These are phyloP conservation scores for Catonia carolina DNA, from an alignment of 2,888 invertebrate species.

Conservation along the genomic window DNA sequence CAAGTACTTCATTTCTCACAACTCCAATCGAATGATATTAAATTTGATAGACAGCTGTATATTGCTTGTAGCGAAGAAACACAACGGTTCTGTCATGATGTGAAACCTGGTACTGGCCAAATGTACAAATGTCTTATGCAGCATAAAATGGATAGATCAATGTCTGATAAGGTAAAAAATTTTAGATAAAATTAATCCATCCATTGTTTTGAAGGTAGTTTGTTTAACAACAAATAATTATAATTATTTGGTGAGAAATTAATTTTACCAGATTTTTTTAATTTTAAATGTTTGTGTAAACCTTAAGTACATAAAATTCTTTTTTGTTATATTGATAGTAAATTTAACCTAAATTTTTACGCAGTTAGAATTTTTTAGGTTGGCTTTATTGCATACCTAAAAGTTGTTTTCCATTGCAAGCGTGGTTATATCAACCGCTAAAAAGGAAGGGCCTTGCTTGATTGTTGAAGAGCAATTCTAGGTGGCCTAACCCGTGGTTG, in stretches of 20 bases:
- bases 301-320: too few relatives aligned
- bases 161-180: conserved; percentile 46
- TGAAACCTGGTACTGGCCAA: conserved; percentile 67
- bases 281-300: background rate
- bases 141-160: conserved; percentile 66
- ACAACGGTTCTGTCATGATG: conserved; percentile 66
- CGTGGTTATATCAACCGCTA: too few relatives aligned
- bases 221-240: conserved; percentile 8
- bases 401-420: too few relatives aligned
- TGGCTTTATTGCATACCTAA: too few relatives aligned
- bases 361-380: too few relatives aligned
- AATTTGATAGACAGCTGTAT: conserved; percentile 81
- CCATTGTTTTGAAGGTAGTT: background rate
- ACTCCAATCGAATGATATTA: conserved; percentile 81
- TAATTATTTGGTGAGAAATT: too few relatives aligned
- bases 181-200: too few relatives aligned
- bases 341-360: too few relatives aligned
- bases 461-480: too few relatives aligned
- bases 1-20: conserved; percentile 80
- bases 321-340: too few relatives aligned
- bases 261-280: background rate
- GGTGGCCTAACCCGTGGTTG: too few relatives aligned
- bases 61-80: conserved; percentile 83
- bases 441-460: too few relatives aligned
- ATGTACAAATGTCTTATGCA: conserved; percentile 85